Evolutionary conservation across 2,113 vertebrate species (phyloP), one percentile per base, ranked within the genome.

Genomic region (Oostethus manadensis): DNA sequence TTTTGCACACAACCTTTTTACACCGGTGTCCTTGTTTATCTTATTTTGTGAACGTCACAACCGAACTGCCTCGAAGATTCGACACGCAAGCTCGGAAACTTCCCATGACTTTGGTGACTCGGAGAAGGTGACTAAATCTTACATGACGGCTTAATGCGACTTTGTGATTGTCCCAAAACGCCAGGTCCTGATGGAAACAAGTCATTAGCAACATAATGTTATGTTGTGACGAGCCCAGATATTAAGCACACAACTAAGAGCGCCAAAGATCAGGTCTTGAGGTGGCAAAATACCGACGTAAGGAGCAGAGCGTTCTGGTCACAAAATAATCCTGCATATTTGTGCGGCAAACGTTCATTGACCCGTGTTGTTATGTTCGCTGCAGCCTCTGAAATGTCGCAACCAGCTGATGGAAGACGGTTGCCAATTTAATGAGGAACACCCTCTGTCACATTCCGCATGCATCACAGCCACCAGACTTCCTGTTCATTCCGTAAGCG

Each of bases 31-130:
- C n/a, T n/a, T n/a, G n/a, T n/a, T n/a, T n/a, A n/a, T n/a, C n/a
- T n/a, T n/a, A n/a, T n/a, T n/a, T n/a, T n/a, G n/a, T n/a, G n/a
- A n/a, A n/a, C 4, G 46, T 6, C 21, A 26, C 16, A 8, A 50
- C n/a, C n/a, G n/a, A 49, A n/a, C 6, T 2, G 29, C 29, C 51
- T 35, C 29, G 5, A 6, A 4, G 10, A 10, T 53, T 53, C 26
- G 11, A 53, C 17, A n/a, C 1, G 3, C 17, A 35, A 53, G 5
- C 10, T 35, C 17, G 9, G 51, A 53, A 53, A 11, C 33, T 54
- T 54, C 51, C 29, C 51, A 38, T 54, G 51, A 18, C 51, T 38
- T 29, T 33, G 35, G 26, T 38, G 51, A 54, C 51, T 33, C 8
- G 51, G n/a, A 18, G 29, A 18, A 18, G 51, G 17, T 38, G 2